Conservation (phyloP, 2,113 vertebrate species). For the Ptilonorhynchus violaceus region DNA sequence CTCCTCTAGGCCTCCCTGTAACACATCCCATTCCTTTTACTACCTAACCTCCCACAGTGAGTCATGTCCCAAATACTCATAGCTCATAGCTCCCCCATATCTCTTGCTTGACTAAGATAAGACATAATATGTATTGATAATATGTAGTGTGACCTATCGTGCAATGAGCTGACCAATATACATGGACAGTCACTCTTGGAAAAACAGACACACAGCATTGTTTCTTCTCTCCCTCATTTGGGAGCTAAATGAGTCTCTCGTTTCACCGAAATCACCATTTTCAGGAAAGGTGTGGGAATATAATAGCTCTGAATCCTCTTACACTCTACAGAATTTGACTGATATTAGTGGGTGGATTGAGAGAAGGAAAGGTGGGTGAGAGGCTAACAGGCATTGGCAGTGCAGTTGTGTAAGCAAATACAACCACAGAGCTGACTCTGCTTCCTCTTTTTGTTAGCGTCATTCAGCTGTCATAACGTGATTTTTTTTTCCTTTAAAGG, state of each 20-base stretch:
- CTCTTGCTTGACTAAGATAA: constrained; percentile 28
- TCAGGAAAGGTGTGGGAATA: not conserved
- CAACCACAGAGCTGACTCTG: not conserved
- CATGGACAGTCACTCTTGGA: not conserved
- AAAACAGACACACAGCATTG: not conserved
- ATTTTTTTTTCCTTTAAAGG: not conserved
- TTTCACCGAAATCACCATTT: not conserved
- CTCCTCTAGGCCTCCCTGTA: not conserved
- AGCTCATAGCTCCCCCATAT: not conserved
- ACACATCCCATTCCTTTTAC: not conserved
- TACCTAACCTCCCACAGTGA: not conserved
- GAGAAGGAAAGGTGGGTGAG: not conserved
- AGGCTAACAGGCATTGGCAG: not conserved
- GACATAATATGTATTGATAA: not conserved
- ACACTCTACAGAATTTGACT: not conserved
- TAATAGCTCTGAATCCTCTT: not conserved
- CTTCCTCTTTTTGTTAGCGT: not conserved
- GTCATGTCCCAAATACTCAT: not conserved
- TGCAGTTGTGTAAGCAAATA: not conserved
- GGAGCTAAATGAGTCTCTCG: not conserved
- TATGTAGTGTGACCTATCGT: rapidly evolving
- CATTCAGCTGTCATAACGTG: not conserved
- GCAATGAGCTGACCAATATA: not conserved
- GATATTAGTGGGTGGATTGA: not conserved
- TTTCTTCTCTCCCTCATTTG: not conserved